A percentile compares a stretch with the other conserved stretches of the same genome.
Conservation (phyloP, 1,140 invertebrate species). For the Trachymyrmex septentrionalis region DNA sequence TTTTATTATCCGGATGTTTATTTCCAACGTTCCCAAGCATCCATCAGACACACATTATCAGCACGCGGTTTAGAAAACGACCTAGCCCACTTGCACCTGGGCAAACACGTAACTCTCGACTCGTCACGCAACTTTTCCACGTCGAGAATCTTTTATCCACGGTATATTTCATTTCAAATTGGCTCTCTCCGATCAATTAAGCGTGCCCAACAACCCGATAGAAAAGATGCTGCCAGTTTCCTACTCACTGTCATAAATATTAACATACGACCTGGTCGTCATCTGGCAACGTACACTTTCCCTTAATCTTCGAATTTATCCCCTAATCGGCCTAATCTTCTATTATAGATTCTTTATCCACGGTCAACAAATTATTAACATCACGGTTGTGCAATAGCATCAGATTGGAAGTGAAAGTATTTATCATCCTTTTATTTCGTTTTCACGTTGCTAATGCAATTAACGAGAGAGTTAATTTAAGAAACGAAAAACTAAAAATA, state of each 20-base stretch:
- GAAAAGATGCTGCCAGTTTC: constrained; percentile 4
- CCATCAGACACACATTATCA: background rate
- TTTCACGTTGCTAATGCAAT: background rate
- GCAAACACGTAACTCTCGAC: constrained; percentile 52
- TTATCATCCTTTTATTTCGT: background rate
- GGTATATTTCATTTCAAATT: constrained; percentile 26
- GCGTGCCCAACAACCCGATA: background rate
- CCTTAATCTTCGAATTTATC: background rate
- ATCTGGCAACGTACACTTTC: background rate
- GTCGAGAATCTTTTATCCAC: background rate
- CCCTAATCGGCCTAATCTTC: background rate
- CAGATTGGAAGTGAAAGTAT: background rate
- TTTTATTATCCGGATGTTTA: background rate
- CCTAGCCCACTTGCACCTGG: constrained; percentile 27
- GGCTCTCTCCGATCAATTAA: constrained; percentile 38
- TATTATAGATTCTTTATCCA: constrained; percentile 4
- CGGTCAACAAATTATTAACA: constrained; percentile 15
- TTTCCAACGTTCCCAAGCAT: background rate
- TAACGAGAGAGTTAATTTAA: background rate
- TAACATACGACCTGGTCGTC: background rate
- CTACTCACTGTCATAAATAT: background rate
- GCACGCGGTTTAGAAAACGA: constrained; percentile 21
- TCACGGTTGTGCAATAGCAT: constrained; percentile 6
- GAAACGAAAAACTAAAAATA: background rate
- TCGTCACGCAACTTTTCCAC: background rate